Evolutionary conservation across 37 sponge, comb jelly and placozoan genomes (phyloP).

Genomic region (Amphimedon queenslandica): DNA sequence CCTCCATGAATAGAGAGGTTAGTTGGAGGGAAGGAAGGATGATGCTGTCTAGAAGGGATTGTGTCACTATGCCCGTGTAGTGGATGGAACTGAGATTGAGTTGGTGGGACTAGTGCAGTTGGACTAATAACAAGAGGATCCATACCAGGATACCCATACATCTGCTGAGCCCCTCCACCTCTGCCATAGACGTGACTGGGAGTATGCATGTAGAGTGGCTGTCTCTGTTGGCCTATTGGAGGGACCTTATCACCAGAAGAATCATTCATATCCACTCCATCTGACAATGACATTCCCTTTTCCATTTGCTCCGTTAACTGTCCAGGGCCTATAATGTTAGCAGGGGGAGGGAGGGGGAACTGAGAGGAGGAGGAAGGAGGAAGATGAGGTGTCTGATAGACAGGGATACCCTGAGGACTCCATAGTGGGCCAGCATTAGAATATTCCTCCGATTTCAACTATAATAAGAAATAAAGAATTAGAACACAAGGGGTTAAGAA

Average conservation of each 20-base stretch:
- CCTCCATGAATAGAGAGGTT: neutral
- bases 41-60: neutral
- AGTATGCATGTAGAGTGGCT: neutral
- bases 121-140: neutral
- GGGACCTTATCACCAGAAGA: neutral
- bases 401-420: neutral
- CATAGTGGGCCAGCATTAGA: neutral
- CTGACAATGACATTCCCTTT: neutral
- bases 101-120: neutral
- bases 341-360: neutral
- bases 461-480: too few species aligned
- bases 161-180: neutral
- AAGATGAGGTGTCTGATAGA: neutral
- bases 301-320: conserved; percentile 48
- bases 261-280: neutral
- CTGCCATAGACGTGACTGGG: neutral
- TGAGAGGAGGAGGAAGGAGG: neutral
- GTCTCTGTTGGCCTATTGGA: neutral
- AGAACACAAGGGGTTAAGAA: too few species aligned
- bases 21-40: neutral
- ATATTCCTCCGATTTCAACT: neutral
- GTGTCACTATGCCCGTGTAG: neutral
- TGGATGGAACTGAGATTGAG: neutral
- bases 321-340: neutral
- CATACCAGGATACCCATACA: conserved; percentile 1